Conservation (phyloP, 2,797 vertebrate genomes). For the Morelia viridis region DNA sequence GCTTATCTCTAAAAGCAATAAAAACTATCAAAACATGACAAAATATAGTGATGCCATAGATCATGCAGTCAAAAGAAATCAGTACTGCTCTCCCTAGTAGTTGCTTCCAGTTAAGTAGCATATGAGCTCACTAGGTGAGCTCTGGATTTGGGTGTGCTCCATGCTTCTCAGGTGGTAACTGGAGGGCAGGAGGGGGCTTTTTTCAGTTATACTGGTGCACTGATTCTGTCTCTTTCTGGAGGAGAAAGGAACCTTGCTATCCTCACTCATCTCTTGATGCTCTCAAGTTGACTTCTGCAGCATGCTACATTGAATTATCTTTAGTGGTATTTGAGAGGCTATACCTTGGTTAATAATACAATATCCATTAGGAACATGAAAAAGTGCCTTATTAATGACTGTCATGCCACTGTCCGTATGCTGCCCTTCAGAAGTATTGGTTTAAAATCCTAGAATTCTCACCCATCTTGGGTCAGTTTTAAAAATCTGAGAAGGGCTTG, state of each 20-base stretch:
- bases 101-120: background rate
- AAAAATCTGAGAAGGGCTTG: background rate
- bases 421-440: background rate
- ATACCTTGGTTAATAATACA: background rate
- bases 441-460: background rate
- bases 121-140: background rate
- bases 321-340: background rate
- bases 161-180: background rate
- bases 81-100: background rate
- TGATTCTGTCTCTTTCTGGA: background rate
- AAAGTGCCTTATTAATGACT: background rate
- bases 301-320: background rate
- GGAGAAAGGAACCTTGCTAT: background rate
- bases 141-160: background rate
- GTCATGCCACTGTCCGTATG: background rate
- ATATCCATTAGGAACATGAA: background rate
- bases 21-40: background rate
- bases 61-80: background rate
- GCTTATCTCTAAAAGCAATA: background rate
- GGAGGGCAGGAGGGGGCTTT: too few relatives aligned
- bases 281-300: background rate
- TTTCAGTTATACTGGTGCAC: background rate
- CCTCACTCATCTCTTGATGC: background rate
- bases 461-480: background rate
- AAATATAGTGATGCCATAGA: background rate